A percentile compares a stretch with the other conserved stretches of the same genome.
Conservation (phyloP, 1,140 invertebrate genomes). For the Lepidurus packardi region DNA sequence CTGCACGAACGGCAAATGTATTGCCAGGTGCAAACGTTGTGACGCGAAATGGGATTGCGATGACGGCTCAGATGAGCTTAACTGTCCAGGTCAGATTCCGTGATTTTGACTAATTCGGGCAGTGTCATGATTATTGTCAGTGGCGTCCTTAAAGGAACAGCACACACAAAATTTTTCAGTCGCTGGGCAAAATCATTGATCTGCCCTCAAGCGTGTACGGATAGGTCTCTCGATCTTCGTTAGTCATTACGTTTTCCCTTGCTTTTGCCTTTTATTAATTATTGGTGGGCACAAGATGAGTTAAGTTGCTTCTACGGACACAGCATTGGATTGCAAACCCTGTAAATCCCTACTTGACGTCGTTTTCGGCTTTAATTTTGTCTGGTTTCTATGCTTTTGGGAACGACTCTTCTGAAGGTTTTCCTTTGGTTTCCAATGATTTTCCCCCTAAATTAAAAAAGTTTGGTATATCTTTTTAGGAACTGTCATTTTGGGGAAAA, state of each 20-base stretch:
- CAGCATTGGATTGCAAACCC: no score
- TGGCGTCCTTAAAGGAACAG: not conserved
- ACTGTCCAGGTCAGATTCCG: conserved; percentile 23
- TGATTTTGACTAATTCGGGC: not conserved
- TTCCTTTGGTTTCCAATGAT: no score
- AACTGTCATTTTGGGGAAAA: no score
- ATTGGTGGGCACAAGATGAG: no score
- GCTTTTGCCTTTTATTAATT: not conserved
- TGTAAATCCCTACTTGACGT: no score
- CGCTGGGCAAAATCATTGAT: not conserved
- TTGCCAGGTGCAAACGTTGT: conserved; percentile 55
- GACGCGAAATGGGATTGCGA: conserved; percentile 60
- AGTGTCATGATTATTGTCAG: not conserved
- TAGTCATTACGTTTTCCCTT: not conserved
- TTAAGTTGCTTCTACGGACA: no score
- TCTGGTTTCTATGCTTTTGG: no score
- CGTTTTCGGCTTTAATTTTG: no score
- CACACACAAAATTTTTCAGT: not conserved
- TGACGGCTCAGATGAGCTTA: conserved; percentile 56
- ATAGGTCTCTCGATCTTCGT: not conserved
- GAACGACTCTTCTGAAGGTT: no score
- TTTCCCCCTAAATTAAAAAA: no score
- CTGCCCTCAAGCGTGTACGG: not conserved
- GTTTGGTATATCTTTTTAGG: no score
- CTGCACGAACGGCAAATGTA: conserved; percentile 47